Percentiles rank a stretch among this genome's conserved stretches.
Evolutionary conservation across 2,888 invertebrate species (phyloP).

Genomic region (Drosophila putrida): DNA sequence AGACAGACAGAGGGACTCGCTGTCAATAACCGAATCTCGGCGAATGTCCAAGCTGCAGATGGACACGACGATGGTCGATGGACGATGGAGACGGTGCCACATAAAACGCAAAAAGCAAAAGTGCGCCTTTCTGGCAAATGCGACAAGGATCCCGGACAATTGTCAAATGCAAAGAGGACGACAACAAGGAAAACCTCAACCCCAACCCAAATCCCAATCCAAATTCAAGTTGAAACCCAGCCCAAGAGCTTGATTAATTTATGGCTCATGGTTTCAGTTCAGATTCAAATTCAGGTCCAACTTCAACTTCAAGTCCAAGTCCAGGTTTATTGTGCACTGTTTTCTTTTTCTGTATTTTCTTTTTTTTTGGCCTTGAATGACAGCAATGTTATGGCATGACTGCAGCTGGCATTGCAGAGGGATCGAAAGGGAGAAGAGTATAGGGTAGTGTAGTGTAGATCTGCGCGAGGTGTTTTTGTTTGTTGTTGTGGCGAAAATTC

Average conservation of each 20-base stretch:
- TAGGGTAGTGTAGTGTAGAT: background rate
- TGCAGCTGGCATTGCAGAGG: conserved; percentile 21
- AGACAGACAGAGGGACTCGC: conserved; percentile 29
- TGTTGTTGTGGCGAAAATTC: conserved; percentile 69
- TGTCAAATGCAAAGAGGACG: conserved; percentile 61
- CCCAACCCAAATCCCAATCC: conserved; percentile 1
- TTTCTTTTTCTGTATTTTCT: background rate
- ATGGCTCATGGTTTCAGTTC: conserved; percentile 49
- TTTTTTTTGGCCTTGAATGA: conserved; percentile 72
- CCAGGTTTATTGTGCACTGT: conserved; percentile 55
- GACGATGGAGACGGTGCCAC: no score
- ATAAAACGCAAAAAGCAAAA: conserved; percentile 60
- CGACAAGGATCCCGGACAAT: conserved; percentile 56
- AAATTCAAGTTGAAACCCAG: conserved; percentile 11
- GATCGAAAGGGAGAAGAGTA: background rate
- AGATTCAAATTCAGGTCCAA: conserved; percentile 1
- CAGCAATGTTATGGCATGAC: conserved; percentile 39
- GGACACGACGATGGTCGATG: conserved; percentile 21
- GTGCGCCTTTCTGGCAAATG: conserved; percentile 58
- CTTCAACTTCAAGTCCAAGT: conserved; percentile 32
- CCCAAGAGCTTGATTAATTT: conserved; percentile 70
- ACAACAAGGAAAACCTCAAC: conserved; percentile 2
- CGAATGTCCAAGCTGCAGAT: conserved; percentile 44
- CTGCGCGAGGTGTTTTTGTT: conserved; percentile 52
- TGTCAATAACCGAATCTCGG: conserved; percentile 75